These are phyloP conservation scores for Parazoanthus darwini DNA, from an alignment of 92 coral and sea anemone species.

Conservation along the genomic window DNA sequence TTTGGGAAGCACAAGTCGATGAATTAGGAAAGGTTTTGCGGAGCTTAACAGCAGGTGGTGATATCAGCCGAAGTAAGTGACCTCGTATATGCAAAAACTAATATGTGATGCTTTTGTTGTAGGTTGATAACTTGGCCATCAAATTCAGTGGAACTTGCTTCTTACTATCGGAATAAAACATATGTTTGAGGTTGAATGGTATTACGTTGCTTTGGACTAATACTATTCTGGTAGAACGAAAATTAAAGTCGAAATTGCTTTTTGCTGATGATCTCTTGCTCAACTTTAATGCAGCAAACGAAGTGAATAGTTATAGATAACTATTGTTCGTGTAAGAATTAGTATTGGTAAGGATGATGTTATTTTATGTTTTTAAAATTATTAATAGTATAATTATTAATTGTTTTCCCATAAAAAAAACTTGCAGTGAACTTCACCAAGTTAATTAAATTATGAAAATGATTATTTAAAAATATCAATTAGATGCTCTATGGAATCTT, in stretches of 20 bases:
- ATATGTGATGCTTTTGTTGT: background rate
- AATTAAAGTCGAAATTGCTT: too few species aligned
- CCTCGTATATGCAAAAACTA: background rate
- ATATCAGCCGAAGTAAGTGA: constrained; percentile 87
- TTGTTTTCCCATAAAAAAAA: too few species aligned
- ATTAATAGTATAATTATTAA: too few species aligned
- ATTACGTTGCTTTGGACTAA: background rate
- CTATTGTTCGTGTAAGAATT: too few species aligned
- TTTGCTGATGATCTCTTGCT: background rate
- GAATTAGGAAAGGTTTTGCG: constrained; percentile 91
- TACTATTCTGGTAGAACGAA: background rate
- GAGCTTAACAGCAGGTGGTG: constrained; percentile 91
- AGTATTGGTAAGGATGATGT: too few species aligned
- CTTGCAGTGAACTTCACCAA: too few species aligned
- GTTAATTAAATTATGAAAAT: too few species aligned
- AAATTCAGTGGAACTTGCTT: background rate
- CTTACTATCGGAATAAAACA: too few species aligned
- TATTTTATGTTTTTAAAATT: too few species aligned
- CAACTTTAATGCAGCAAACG: background rate
- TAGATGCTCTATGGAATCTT: too few species aligned
- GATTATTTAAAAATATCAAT: too few species aligned
- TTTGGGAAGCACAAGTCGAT: constrained; percentile 97
- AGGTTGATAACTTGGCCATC: background rate
- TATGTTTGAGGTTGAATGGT: too few species aligned
- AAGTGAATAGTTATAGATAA: background rate